These are phyloP conservation scores for Pundamilia nyererei DNA, from an alignment of 2,113 vertebrate genomes.

Conservation along the genomic window DNA sequence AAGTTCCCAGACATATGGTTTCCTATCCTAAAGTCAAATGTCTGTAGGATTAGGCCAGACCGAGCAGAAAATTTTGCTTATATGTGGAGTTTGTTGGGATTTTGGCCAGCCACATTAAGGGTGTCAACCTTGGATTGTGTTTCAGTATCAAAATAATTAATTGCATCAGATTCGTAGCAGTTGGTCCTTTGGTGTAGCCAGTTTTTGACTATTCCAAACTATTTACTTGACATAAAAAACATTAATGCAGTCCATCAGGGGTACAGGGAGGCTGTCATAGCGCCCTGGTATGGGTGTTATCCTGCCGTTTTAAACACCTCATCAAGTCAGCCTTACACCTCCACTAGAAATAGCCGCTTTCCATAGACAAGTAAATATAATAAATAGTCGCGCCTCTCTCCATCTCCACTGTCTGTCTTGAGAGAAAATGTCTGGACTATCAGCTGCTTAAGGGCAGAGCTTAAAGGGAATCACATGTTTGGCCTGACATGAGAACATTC, in stretches of 20 bases:
- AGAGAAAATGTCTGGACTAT: constrained; percentile 18
- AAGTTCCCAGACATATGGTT: background rate
- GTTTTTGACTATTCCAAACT: background rate
- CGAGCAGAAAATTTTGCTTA: background rate
- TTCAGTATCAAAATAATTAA: background rate
- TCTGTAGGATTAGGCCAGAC: background rate
- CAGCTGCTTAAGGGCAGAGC: constrained; percentile 15
- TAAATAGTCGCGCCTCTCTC: constrained; percentile 20
- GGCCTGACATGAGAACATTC: constrained; percentile 55
- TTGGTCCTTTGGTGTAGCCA: background rate
- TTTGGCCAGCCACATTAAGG: background rate
- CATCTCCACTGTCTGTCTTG: background rate
- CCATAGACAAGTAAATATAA: constrained; percentile 52
- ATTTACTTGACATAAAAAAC: background rate
- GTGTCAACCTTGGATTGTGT: background rate
- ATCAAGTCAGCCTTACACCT: constrained; percentile 48
- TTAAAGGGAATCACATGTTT: constrained; percentile 68
- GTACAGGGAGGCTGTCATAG: background rate
- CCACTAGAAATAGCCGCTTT: constrained; percentile 37
- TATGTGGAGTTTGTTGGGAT: background rate
- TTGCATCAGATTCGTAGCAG: background rate
- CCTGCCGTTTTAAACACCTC: constrained; percentile 50
- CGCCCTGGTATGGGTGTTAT: background rate
- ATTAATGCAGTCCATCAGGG: background rate
- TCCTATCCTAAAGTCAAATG: background rate